These are phyloP conservation scores for Cataglyphis livida DNA, from an alignment of 2,888 invertebrate species.

Conservation along the genomic window DNA sequence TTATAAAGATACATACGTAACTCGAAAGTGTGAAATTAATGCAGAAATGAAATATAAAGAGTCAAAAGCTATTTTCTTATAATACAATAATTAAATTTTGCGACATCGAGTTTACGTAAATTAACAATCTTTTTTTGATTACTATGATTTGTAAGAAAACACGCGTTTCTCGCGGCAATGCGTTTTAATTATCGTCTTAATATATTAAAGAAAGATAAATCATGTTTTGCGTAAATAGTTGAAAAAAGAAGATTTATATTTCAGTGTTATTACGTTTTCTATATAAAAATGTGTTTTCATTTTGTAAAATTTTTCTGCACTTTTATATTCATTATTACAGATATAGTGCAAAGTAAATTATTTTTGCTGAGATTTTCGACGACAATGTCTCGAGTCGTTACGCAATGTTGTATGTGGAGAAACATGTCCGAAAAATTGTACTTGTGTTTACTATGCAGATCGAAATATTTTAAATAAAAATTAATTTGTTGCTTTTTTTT, in stretches of 20 bases:
- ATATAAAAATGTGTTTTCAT: background rate
- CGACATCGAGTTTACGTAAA: background rate
- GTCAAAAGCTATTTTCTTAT: background rate
- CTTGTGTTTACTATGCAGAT: background rate
- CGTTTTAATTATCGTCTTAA: background rate
- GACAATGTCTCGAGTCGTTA: background rate
- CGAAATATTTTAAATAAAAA: background rate
- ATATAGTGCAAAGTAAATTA: background rate
- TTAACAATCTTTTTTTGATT: background rate
- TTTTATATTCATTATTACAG: background rate
- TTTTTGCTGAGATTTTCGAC: background rate
- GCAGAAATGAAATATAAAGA: background rate
- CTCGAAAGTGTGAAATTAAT: background rate
- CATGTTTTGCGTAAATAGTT: background rate
- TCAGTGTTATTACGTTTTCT: background rate
- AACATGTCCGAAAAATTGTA: background rate
- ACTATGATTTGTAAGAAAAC: background rate
- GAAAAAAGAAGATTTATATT: constrained; percentile 9
- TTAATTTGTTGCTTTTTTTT: background rate
- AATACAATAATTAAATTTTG: background rate
- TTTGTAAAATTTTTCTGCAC: background rate
- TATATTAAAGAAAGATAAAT: constrained; percentile 6
- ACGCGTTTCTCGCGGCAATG: background rate
- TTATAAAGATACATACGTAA: background rate
- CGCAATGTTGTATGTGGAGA: background rate